Percentiles rank a stretch among this genome's conserved stretches.
phyloP scores from a whole-genome alignment of 2,113 vertebrate species.

The Daboia siamensis region DNA sequence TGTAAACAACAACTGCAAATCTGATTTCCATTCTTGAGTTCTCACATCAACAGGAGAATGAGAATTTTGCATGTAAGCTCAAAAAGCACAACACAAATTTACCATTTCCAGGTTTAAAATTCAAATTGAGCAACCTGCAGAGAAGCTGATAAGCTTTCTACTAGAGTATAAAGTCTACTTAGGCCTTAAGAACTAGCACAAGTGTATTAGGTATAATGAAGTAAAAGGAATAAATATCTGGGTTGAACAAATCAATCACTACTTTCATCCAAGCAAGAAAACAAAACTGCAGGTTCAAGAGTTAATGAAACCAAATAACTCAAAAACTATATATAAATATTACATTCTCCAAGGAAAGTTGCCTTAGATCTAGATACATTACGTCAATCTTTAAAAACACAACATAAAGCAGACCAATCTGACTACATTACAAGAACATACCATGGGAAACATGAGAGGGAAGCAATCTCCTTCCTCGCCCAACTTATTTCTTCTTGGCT shows the following conservation, averaged over 20 bases:
- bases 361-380: conserved; percentile 30
- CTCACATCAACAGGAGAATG: conserved; percentile 52
- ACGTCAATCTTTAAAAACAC: conserved; percentile 13
- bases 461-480: background rate
- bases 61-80: conserved; percentile 49
- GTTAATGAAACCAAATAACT: conserved; percentile 60
- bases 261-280: conserved; percentile 58
- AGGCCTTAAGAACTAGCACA: conserved; percentile 68
- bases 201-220: conserved; percentile 79
- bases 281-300: conserved; percentile 53
- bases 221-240: conserved; percentile 77
- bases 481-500: background rate
- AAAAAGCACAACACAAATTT: conserved; percentile 66
- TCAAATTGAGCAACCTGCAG: conserved; percentile 79
- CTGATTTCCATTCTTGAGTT: conserved; percentile 50
- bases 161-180: conserved; percentile 72
- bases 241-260: conserved; percentile 69
- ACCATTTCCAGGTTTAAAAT: conserved; percentile 78
- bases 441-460: background rate
- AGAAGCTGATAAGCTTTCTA: conserved; percentile 81
- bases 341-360: conserved; percentile 27
- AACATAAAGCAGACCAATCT: conserved; percentile 27
- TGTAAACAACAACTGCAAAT: conserved; percentile 51
- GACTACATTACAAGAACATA: background rate
- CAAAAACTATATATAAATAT: conserved; percentile 37